These are phyloP conservation scores for Colossoma macropomum DNA, from an alignment of 2,113 vertebrate species.

Conservation along the genomic window DNA sequence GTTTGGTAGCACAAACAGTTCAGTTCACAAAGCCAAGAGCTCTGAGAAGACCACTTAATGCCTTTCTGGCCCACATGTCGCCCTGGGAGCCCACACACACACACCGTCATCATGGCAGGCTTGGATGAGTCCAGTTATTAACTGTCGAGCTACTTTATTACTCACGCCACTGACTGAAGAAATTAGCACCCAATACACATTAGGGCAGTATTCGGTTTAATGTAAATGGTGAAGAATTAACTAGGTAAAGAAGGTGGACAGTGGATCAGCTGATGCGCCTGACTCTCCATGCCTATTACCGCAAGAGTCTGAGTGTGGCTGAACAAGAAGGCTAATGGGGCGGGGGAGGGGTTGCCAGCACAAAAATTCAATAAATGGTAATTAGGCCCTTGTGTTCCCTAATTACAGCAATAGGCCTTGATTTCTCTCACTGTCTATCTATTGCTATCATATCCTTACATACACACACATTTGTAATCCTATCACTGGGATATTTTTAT, in stretches of 20 bases:
- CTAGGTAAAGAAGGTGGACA: slow-evolving; percentile 40
- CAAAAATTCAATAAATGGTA: slow-evolving; percentile 47
- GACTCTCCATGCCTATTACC: background rate
- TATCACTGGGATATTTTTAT: background rate
- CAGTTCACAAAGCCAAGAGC: slow-evolving; percentile 68
- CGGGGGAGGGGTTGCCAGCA: slow-evolving; percentile 34
- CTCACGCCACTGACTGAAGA: slow-evolving; percentile 71
- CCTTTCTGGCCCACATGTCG: slow-evolving; percentile 60
- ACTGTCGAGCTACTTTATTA: slow-evolving; percentile 63
- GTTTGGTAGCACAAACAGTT: slow-evolving; percentile 74
- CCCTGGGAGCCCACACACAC: slow-evolving; percentile 56
- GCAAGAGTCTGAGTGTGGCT: slow-evolving; percentile 34
- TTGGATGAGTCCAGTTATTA: slow-evolving; percentile 65
- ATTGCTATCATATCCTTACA: background rate
- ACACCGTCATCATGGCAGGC: background rate
- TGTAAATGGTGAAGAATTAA: slow-evolving; percentile 73
- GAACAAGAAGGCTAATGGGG: slow-evolving; percentile 7
- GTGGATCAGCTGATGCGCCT: slow-evolving; percentile 23
- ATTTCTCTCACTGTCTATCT: background rate
- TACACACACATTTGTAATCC: background rate
- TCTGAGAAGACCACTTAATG: slow-evolving; percentile 46
- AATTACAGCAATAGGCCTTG: slow-evolving; percentile 1
- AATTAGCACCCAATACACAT: slow-evolving; percentile 67
- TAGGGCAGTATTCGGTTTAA: slow-evolving; percentile 62
- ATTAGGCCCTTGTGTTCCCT: slow-evolving; percentile 23